Evolutionary conservation across 2,113 vertebrate species (phyloP), one percentile per base, ranked within the genome.

Genomic region (Scomber colias): DNA sequence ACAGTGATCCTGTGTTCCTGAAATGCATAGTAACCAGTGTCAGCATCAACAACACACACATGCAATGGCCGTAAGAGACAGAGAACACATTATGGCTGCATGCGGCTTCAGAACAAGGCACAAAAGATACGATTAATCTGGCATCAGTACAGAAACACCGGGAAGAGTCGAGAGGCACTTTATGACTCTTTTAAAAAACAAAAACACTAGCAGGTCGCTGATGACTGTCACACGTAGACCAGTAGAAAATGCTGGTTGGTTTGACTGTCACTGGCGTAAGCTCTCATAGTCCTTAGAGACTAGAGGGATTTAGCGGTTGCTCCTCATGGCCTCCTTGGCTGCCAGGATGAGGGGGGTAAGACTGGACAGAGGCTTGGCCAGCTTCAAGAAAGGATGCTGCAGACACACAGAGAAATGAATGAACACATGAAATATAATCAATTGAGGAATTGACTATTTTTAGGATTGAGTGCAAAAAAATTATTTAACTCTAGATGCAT

Each of bases 321-420:
- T 93, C 85, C 68, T 95, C 93, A 95, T 94, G 71, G 94, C 93
- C 79, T 95, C 94, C 80, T 95, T 95, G 79, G 94, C 92, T 19
- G 94, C 94, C 74, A 95, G 88, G 85, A 95, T 95, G 86, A 95
- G 93, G 0, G 94, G 94, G 15, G 93, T 95, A 82, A 95, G 93
- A 72, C 93, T 95, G 89, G 94, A 94, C 46, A 95, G 90, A 78
- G 94, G 94, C 71, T 95, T 95, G 14, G 94, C 93, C 76, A 93
- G 21, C 86, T 93, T 94, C 84, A 95, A 89, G 93, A 95, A 95
- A 5, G 93, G 92, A 75, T 95, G 93, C 94, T 95, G 10, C 48
- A 64, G 40, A 79, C 27, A 79, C 55, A 68, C n/a, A 67, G 9
- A 50, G 0, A 48, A 45, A 56, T n/a, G 14, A 53, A 5, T 0